phyloP scores from a whole-genome alignment of 2,797 vertebrate species.

The Gila robusta region DNA sequence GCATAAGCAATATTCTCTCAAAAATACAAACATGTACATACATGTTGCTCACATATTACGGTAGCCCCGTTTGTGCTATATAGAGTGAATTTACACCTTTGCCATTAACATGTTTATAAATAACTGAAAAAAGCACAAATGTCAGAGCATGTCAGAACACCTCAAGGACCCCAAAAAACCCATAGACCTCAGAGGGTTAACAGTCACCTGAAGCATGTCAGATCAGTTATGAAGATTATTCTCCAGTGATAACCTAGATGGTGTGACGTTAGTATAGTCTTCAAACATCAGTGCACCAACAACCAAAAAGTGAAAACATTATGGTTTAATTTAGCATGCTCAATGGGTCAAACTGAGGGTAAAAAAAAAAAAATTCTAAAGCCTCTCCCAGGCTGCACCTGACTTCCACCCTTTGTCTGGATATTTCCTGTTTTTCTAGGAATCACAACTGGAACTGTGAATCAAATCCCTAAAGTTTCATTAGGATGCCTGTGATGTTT shows the following conservation, averaged over 20 bases:
- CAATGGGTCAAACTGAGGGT: slow-evolving; percentile 38
- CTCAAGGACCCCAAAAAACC: too few species aligned
- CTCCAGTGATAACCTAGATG: neutral
- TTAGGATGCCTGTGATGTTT: slow-evolving; percentile 2
- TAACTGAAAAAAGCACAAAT: too few species aligned
- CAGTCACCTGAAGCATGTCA: neutral
- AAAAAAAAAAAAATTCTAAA: slow-evolving; percentile 38
- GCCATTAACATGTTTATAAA: too few species aligned
- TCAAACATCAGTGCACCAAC: neutral
- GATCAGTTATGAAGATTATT: neutral
- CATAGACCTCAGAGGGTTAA: too few species aligned
- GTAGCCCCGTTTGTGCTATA: too few species aligned
- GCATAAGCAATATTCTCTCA: too few species aligned
- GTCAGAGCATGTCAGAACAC: too few species aligned
- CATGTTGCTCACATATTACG: too few species aligned
- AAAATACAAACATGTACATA: too few species aligned
- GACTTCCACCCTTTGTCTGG: slow-evolving; percentile 71
- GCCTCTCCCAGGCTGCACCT: slow-evolving; percentile 59
- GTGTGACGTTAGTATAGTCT: neutral
- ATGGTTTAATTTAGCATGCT: neutral
- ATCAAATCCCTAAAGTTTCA: slow-evolving; percentile 54
- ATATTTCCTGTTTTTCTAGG: slow-evolving; percentile 71
- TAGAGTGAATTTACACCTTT: too few species aligned
- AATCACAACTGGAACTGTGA: slow-evolving; percentile 45
- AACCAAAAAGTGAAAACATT: slow-evolving; percentile 2